Conservation (phyloP, 1,140 invertebrate species). For the Tetramorium simillimum region DNA sequence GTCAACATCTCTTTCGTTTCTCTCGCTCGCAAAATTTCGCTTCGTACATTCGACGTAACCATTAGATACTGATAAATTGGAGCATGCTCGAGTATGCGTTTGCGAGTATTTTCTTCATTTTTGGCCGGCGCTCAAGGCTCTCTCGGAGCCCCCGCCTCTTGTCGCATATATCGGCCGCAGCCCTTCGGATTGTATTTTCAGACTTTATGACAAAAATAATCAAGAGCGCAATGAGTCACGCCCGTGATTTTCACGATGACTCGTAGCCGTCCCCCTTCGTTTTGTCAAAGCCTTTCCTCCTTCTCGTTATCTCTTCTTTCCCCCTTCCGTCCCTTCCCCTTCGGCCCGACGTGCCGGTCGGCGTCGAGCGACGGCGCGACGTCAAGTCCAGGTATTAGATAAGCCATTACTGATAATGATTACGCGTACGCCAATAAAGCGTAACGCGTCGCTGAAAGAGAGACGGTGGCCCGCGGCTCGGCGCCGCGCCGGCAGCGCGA, state of each 20-base stretch:
- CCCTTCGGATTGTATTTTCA: slow-evolving; percentile 82
- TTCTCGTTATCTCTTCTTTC: not conserved
- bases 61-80: slow-evolving; percentile 72
- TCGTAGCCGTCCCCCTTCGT: not conserved
- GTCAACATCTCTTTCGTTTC: not conserved
- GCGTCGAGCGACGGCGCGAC: not conserved
- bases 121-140: slow-evolving; percentile 82
- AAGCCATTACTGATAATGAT: slow-evolving; percentile 44
- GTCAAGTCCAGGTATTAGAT: slow-evolving; percentile 41
- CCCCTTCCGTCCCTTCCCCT: not conserved
- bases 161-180: slow-evolving; percentile 62
- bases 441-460: slow-evolving; percentile 25
- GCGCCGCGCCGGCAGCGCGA: slow-evolving; percentile 2
- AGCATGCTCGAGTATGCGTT: slow-evolving; percentile 75
- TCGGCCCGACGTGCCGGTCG: not conserved
- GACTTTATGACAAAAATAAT: slow-evolving; percentile 84
- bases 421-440: slow-evolving; percentile 29
- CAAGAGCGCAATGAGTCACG: slow-evolving; percentile 78
- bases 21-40: not conserved
- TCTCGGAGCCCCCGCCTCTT: slow-evolving; percentile 59
- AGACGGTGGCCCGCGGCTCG: not conserved
- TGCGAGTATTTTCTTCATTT: slow-evolving; percentile 82
- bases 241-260: slow-evolving; percentile 50
- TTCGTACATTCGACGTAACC: slow-evolving; percentile 23
- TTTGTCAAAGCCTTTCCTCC: not conserved